Base-by-base conservation (phyloP, 2,888 invertebrate genomes). In the Oxycera nigricornis region DNA sequence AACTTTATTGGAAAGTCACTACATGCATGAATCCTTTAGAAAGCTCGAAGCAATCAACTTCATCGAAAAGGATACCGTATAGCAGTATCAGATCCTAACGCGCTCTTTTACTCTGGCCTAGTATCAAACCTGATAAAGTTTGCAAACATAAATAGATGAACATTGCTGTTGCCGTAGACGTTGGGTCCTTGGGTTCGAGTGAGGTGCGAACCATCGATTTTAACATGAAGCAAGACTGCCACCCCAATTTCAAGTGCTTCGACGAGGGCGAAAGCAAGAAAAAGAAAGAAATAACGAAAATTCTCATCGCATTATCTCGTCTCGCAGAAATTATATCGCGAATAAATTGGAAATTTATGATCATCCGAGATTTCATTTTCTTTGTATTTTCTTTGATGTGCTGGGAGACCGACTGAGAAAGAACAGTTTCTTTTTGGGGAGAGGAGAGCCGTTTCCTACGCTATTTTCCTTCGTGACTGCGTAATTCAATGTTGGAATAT, bases 331-430 rank as follows among this genome's bases (percentile, higher is more conserved):
- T 76, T 76, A 74, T 76, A 74, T 76, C 72, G 76, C 74, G 76
- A 76, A 76, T 76, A 76, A 76, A 76, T 76, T 76, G 76, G 76
- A 74, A 76, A 76, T 76, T 76, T 76, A 74, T 76, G 74, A 76
- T 76, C 74, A 76, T 74, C 76, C 74, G 74, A 76, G 76, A 76
- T 76, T 76, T 76, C 68, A 74, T 76, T 76, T 76, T 72, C 70
- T 70, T 41, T 30, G 68, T 30, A 28, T 55, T 70, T 68, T 20
- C 55, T 55, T 70, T 70, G 70, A 55, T 70, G 31, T 35, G 52
- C 55, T 3, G 35, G 70, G 55, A 9, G 20, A 70, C 30, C 28
- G 50, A 41, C 65, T 4, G 9, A 17, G 41, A 7, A 46, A 46
- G 46, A 46, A 3, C 17, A 3, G 11, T 46, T 46, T 14, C 6